A percentile compares a stretch with the other conserved stretches of the same genome.
Evolutionary conservation across 2,888 invertebrate species (phyloP).

Genomic region (Heteropelma amictum): DNA sequence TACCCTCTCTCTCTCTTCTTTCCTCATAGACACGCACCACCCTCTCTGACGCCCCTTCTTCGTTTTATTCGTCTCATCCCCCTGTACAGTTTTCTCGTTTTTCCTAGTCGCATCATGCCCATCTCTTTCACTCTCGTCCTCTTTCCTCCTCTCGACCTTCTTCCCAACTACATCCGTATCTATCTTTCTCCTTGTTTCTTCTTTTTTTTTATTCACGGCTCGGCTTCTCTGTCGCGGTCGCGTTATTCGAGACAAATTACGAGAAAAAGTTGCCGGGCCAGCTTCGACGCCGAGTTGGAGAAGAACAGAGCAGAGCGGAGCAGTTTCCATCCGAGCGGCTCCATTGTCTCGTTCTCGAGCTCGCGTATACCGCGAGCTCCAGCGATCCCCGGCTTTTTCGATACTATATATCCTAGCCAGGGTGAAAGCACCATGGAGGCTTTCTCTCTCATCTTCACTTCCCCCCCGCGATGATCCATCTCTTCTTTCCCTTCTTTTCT

Average conservation of each 20-base stretch:
- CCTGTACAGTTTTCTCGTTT: conserved; percentile 21
- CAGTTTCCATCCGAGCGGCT: conserved; percentile 56
- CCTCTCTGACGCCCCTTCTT: background rate
- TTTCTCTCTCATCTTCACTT: background rate
- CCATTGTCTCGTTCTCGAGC: conserved; percentile 55
- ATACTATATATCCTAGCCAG: conserved; percentile 28
- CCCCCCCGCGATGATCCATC: background rate
- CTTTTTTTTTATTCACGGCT: conserved; percentile 46
- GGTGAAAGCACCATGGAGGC: conserved; percentile 45
- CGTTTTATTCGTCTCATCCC: conserved; percentile 17
- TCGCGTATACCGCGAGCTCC: conserved; percentile 32
- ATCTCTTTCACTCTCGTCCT: background rate
- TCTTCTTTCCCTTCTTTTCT: conserved; percentile 44
- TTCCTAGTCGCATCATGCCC: too few species aligned
- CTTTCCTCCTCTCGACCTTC: conserved; percentile 2
- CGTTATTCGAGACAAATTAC: conserved; percentile 61
- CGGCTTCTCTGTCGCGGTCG: conserved; percentile 47
- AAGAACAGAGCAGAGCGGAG: conserved; percentile 20
- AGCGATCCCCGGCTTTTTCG: conserved; percentile 7
- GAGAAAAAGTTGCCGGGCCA: conserved; percentile 56
- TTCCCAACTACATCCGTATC: conserved; percentile 51
- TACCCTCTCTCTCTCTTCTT: conserved; percentile 32
- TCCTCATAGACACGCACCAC: background rate
- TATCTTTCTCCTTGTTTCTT: conserved; percentile 54
- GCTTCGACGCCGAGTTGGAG: conserved; percentile 21